Evolutionary conservation across 2,888 invertebrate species (phyloP).

Genomic region (Athetis lepigone): DNA sequence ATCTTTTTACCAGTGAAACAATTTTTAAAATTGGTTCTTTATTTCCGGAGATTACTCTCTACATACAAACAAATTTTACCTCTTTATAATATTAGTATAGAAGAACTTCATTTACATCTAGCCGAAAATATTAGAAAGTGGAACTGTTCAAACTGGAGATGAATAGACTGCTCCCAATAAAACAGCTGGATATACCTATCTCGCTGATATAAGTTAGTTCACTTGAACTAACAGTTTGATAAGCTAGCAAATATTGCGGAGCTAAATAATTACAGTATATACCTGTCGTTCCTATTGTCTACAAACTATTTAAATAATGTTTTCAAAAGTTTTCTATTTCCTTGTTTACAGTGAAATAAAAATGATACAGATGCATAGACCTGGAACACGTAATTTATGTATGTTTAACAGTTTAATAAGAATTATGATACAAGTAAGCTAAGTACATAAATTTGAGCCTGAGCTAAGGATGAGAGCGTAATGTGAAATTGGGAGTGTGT

Average conservation of each 20-base stretch:
- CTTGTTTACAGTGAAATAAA: constrained; percentile 54
- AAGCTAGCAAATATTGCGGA: constrained; percentile 50
- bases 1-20: too few relatives aligned
- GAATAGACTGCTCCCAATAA: constrained; percentile 63
- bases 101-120: not conserved
- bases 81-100: too few relatives aligned
- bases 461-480: not conserved
- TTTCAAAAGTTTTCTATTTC: constrained; percentile 50
- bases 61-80: too few relatives aligned
- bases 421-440: too few relatives aligned
- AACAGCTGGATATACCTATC: constrained; percentile 64
- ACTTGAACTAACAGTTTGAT: constrained; percentile 65
- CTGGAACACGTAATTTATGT: not conserved
- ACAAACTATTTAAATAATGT: constrained; percentile 49
- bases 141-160: constrained; percentile 40
- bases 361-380: constrained; percentile 34
- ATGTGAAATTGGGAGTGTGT: not conserved
- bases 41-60: too few relatives aligned
- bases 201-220: constrained; percentile 51
- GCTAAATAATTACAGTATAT: constrained; percentile 58
- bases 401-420: too few relatives aligned
- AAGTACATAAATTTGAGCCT: not conserved
- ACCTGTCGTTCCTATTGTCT: constrained; percentile 62
- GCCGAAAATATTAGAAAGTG: constrained; percentile 55
- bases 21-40: too few relatives aligned